phyloP scores from a whole-genome alignment of 2,888 invertebrate species.

The Cecidostiba fungosa region DNA sequence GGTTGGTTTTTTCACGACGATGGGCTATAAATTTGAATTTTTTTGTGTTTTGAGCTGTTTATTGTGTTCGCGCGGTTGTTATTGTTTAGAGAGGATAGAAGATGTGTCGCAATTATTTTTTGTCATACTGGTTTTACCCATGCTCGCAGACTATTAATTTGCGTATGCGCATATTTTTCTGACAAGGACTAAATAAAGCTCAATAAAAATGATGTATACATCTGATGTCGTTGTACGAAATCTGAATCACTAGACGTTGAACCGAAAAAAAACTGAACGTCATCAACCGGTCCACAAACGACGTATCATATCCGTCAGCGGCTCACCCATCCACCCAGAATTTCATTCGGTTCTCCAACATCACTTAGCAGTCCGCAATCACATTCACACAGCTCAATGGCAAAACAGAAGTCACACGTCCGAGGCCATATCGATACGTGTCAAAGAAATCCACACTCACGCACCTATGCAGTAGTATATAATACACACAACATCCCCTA shows the following conservation, averaged over 20 bases:
- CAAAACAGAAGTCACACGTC: slow-evolving; percentile 27
- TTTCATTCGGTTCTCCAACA: not conserved
- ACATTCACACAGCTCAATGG: not conserved
- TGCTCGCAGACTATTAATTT: not conserved
- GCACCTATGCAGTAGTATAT: not conserved
- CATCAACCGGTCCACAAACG: not conserved
- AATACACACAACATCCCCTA: not conserved
- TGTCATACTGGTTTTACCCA: not conserved
- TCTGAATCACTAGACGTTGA: not conserved
- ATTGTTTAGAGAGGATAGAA: not conserved
- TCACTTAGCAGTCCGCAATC: not conserved
- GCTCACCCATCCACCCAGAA: no score
- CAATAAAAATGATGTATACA: not conserved
- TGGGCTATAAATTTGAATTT: slow-evolving; percentile 52
- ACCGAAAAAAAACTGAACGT: not conserved
- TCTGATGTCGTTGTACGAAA: not conserved
- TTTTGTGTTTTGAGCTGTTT: slow-evolving; percentile 19
- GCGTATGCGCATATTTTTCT: not conserved
- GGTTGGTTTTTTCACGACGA: not conserved
- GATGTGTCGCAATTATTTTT: not conserved
- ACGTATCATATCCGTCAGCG: not conserved
- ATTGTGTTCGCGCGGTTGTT: not conserved
- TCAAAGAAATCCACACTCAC: slow-evolving; percentile 17
- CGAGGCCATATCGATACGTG: slow-evolving; percentile 5
- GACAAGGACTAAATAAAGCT: not conserved